Evolutionary conservation across 2,113 vertebrate genomes (phyloP), one percentile per base, ranked within the genome.

Genomic region (Indicator indicator): DNA sequence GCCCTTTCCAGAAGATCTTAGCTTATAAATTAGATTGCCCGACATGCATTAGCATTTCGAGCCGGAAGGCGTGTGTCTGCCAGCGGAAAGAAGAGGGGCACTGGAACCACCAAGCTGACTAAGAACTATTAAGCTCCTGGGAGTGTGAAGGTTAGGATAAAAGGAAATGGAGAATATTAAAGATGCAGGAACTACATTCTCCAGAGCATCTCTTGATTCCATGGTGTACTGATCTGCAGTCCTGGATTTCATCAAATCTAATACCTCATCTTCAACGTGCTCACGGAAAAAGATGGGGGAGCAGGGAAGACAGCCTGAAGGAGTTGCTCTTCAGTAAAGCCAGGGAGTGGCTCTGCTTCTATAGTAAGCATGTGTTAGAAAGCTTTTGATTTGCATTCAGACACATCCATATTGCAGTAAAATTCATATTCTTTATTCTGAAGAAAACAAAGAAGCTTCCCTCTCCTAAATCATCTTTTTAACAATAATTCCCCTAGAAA

Each of bases 111-210:
- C 87, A 69, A 83, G 86, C 95, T 77, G 85, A 93, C 83, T 78
- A 72, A 94, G 96, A 97, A 82, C 89, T 94, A 82, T 93, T 67
- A 92, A 91, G 87, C 97, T 97, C 97, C 78, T 52, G 84, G 94
- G 97, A 95, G 81, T 23, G 38, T 72, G 83, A 96, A 94, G 92
- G 72, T 73, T 52, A 85, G 94, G 97, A 98, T 97, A 87, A 98
- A 98, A 97, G 96, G 95, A 90, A 94, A 93, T 89, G 40, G 50
- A 50, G 46, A 87, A 93, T 94, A 89, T 97, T 88, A 95, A 96
- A 93, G 96, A 97, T 91, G 94, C 94, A 93, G 97, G 77, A 88
- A 90, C 92, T 90, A 93, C 96, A 95, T 97, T 98, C 97, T 96
- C 97, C 98, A 98, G 97, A 97, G 94, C 74, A 28, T 88, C 74